Base-by-base conservation (phyloP, 1,140 invertebrate species). In the Caerostris extrusa region DNA sequence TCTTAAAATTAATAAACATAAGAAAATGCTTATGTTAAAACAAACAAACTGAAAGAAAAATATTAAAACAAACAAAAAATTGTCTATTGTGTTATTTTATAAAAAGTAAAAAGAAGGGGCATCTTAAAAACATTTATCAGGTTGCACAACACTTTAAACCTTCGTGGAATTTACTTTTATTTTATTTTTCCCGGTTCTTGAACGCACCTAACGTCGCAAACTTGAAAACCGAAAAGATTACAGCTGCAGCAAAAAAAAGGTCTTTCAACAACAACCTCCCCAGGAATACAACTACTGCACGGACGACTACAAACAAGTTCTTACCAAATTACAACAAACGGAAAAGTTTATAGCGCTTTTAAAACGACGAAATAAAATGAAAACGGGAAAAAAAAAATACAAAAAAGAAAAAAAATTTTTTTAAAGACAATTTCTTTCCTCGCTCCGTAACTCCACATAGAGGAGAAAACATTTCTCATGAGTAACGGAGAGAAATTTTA, bases 401-500 rank as follows among this genome's bases (percentile, higher is more conserved):
- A 34, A 34, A 34, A 2, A 34, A 34, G 34, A 34, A 34, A 34
- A 34, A 34, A 34, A 34, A 34, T 1, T 64, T 17, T 64, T 3
- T 2, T 2, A 10, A 64, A 64, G 17, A 17, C 3, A 58, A 57
- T 19, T n/a, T 56, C n/a, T 82, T 82, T 56, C 82, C 56, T 56
- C 82, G 7, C 17, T 8, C 82, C 14, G 57, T 53, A 19, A 53
- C 71, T 81, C 7, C 71, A 81, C 19, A 83, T 17, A 83, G 57
- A 83, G 55, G 82, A 58, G 56, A 8, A 58, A 56, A 83, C 56
- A 83, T 83, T 58, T 83, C 82, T 83, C 82, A 83, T 17, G 34
- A n/a, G 71, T 55, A 8, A 83, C 12, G 19, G 53, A 83, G 82
- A 58, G 55, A 58, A 83, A 83, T 83, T 83, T 83, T 83, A 56